Percentiles rank a stretch among this genome's conserved stretches.
phyloP scores from a whole-genome alignment of 2,888 invertebrate species.

The Tenthredo amoena region DNA sequence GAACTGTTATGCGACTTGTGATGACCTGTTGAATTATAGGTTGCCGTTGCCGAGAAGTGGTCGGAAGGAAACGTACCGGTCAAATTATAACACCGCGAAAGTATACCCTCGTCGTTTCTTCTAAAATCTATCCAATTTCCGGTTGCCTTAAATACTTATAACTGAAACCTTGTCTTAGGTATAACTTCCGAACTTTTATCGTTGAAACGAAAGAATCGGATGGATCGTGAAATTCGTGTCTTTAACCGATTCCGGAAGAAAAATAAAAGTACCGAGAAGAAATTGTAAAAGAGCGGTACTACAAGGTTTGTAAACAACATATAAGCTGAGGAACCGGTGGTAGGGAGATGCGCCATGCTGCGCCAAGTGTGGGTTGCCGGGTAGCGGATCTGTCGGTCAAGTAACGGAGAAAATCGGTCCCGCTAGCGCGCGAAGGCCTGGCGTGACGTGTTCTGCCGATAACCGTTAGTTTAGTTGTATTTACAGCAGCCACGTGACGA shows the following conservation, averaged over 20 bases:
- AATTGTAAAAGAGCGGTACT: slow-evolving; percentile 13
- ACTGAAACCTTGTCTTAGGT: background rate
- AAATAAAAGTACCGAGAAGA: background rate
- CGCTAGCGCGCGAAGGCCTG: slow-evolving; percentile 70
- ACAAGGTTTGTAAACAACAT: slow-evolving; percentile 24
- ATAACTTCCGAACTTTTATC: background rate
- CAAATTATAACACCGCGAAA: background rate
- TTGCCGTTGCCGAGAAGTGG: background rate
- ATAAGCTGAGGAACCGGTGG: slow-evolving; percentile 57
- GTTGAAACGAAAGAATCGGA: background rate
- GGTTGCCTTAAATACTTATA: background rate
- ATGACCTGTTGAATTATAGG: background rate
- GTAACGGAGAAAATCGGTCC: slow-evolving; percentile 76
- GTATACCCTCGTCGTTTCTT: background rate
- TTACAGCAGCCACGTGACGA: slow-evolving; percentile 48
- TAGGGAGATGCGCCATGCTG: slow-evolving; percentile 16
- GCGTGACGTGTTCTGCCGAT: slow-evolving; percentile 75
- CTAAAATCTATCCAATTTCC: background rate
- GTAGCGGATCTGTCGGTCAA: slow-evolving; percentile 78
- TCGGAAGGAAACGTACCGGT: background rate
- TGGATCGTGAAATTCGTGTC: background rate
- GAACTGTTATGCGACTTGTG: background rate
- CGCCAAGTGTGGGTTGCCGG: slow-evolving; percentile 52
- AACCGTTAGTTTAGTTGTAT: slow-evolving; percentile 70
- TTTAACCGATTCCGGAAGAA: background rate